Percentiles rank a stretch among this genome's conserved stretches.
These are phyloP conservation scores for Tylochromis polylepis DNA, from an alignment of 2,113 vertebrate species.

Conservation along the genomic window DNA sequence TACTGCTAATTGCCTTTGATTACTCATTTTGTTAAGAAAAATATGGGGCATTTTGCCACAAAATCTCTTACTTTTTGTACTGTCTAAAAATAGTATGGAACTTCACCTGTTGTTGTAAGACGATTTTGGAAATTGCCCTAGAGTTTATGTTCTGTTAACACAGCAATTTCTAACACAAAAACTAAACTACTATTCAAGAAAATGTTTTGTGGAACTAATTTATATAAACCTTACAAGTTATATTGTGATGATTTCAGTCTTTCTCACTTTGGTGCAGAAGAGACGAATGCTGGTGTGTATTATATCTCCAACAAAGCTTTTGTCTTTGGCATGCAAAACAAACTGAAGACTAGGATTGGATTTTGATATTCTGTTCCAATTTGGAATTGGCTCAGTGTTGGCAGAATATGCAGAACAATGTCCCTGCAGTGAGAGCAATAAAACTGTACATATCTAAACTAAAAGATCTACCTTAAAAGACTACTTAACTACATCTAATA, in stretches of 20 bases:
- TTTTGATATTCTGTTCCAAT: neutral
- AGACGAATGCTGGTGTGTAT: neutral
- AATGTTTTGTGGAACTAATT: neutral
- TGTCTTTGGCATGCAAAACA: neutral
- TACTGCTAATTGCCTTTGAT: neutral
- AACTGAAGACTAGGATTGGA: neutral
- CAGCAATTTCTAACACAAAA: neutral
- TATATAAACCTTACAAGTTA: neutral
- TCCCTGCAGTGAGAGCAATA: neutral
- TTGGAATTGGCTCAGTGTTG: neutral
- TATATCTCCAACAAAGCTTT: neutral
- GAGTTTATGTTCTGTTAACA: neutral
- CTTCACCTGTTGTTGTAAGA: neutral
- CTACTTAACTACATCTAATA: neutral
- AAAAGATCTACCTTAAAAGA: neutral
- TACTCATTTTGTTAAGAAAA: conserved; percentile 1
- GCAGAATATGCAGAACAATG: neutral
- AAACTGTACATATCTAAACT: neutral
- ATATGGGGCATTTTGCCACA: neutral
- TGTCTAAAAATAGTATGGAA: neutral
- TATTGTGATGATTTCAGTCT: neutral
- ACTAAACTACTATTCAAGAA: neutral
- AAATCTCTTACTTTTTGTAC: neutral
- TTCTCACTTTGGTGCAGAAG: neutral
- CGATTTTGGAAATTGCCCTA: neutral